Percentiles rank a stretch among this genome's conserved stretches.
These are phyloP conservation scores for Dendrolimus houi DNA, from an alignment of 2,888 invertebrate species.

Conservation along the genomic window DNA sequence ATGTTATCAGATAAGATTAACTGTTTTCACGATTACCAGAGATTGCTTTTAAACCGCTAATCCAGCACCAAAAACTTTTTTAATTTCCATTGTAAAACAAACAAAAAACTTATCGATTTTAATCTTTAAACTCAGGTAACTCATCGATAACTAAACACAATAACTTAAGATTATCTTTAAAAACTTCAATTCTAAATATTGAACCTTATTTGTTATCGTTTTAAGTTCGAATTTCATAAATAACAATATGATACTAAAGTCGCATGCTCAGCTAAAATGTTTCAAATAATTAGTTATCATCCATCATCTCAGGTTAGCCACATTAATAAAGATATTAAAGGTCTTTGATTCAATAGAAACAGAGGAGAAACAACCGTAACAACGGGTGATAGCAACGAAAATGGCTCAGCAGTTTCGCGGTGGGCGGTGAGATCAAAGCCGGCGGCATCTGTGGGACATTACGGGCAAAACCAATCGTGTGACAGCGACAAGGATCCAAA, in stretches of 20 bases:
- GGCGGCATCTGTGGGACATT: conserved; percentile 52
- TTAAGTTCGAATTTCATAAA: conserved; percentile 7
- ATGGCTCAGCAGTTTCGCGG: conserved; percentile 5
- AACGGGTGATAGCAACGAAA: conserved; percentile 2
- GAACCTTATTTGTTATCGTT: not conserved
- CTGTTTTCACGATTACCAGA: not conserved
- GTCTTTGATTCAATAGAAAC: conserved; percentile 28
- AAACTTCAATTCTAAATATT: conserved; percentile 18
- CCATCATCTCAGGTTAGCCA: conserved; percentile 63
- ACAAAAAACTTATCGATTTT: not conserved
- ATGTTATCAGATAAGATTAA: not conserved
- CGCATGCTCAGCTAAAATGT: conserved; percentile 60
- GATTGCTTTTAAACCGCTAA: not conserved
- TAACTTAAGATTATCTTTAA: conserved; percentile 60
- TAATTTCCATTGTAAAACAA: not conserved
- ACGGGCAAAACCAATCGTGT: conserved; percentile 61
- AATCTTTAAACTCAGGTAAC: conserved; percentile 1
- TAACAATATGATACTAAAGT: conserved; percentile 28
- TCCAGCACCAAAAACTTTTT: not conserved
- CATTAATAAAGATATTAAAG: conserved; percentile 72
- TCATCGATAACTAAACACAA: conserved; percentile 67
- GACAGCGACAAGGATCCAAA: conserved; percentile 36
- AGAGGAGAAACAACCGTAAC: conserved; percentile 6
- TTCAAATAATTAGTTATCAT: conserved; percentile 72
- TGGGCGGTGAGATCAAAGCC: conserved; percentile 56